Conservation (phyloP, 2,888 invertebrate genomes). For the Acanthosoma haemorrhoidale region DNA sequence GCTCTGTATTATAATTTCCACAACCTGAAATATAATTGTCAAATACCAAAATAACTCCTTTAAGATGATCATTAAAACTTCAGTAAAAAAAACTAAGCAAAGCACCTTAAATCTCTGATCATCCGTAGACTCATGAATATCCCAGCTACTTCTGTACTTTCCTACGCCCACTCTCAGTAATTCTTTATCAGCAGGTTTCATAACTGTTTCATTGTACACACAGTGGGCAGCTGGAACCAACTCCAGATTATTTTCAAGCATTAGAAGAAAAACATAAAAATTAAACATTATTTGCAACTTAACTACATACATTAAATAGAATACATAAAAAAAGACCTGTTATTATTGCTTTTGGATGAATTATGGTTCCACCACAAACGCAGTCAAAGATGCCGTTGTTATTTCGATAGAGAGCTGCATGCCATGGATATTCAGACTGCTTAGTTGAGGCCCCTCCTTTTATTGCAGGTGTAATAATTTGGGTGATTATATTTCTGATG, state of each 20-base stretch:
- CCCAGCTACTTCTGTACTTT: constrained; percentile 41
- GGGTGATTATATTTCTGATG: constrained; percentile 4
- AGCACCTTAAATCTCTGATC: constrained; percentile 32
- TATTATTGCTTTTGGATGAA: constrained; percentile 45
- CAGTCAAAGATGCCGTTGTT: constrained; percentile 42
- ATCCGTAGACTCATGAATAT: constrained; percentile 16
- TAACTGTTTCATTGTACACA: constrained; percentile 44
- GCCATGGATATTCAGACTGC: constrained; percentile 47
- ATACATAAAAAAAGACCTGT: constrained; percentile 39
- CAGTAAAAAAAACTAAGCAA: background rate
- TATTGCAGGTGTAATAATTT: constrained; percentile 36
- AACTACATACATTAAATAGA: background rate
- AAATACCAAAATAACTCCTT: background rate
- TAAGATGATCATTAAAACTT: background rate
- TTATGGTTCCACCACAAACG: constrained; percentile 47
- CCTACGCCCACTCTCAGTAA: constrained; percentile 45
- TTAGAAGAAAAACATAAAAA: background rate
- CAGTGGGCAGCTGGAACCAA: constrained; percentile 49
- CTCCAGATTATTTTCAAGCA: too few species aligned
- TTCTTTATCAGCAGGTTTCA: constrained; percentile 39
- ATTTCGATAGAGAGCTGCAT: constrained; percentile 45
- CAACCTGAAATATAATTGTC: constrained; percentile 21
- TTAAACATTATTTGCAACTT: too few species aligned
- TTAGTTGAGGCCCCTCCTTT: constrained; percentile 43
- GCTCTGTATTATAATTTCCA: constrained; percentile 29